These are phyloP conservation scores for Drosophila anomalata DNA, from an alignment of 2,888 invertebrate species.

Conservation along the genomic window DNA sequence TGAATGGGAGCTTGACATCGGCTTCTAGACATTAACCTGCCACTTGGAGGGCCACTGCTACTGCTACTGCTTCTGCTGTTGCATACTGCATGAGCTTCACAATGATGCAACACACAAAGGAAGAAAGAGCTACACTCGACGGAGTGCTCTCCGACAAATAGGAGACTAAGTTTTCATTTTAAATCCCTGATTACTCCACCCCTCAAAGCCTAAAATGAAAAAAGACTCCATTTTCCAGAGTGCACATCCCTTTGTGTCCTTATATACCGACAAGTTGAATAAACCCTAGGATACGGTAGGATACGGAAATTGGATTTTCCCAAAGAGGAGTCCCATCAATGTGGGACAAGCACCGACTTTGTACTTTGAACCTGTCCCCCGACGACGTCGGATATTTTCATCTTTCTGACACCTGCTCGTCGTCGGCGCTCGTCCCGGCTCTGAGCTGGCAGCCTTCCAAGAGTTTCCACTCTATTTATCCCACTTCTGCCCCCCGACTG, in stretches of 20 bases:
- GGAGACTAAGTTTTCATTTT: neutral
- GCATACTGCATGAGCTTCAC: constrained; percentile 35
- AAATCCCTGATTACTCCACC: neutral
- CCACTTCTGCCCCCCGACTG: constrained; percentile 23
- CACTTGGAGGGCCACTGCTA: constrained; percentile 25
- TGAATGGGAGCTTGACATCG: constrained; percentile 38
- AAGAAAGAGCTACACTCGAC: neutral
- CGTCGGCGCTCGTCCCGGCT: neutral
- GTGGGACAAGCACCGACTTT: constrained; percentile 49
- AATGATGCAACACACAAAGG: constrained; percentile 35
- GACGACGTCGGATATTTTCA: constrained; percentile 34
- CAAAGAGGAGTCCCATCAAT: constrained; percentile 37
- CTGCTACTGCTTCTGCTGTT: constrained; percentile 33
- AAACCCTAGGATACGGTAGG: constrained; percentile 45
- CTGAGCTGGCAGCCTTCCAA: constrained; percentile 32
- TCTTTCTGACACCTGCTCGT: constrained; percentile 35
- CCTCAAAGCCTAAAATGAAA: too few relatives aligned
- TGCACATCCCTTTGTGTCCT: constrained; percentile 4
- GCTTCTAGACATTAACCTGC: constrained; percentile 43
- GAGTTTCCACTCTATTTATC: constrained; percentile 34
- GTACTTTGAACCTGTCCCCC: constrained; percentile 51
- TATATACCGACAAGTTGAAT: constrained; percentile 57
- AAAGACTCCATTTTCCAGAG: neutral
- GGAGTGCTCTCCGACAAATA: neutral
- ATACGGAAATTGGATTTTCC: constrained; percentile 64